phyloP scores from a whole-genome alignment of 2,888 invertebrate species.

The Diarsia rubi region DNA sequence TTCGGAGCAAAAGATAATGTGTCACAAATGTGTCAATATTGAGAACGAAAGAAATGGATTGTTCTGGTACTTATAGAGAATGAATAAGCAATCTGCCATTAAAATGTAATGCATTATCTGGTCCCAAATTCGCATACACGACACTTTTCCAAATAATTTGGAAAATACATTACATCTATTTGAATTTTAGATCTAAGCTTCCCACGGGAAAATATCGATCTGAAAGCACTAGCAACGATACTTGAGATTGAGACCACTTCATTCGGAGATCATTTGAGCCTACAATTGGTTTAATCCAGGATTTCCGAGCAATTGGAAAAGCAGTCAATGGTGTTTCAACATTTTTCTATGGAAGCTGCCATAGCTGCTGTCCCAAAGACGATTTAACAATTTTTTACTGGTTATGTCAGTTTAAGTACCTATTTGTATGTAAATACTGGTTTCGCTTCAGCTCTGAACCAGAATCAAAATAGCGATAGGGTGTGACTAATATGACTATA shows the following conservation, averaged over 20 bases:
- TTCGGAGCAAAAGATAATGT: conserved; percentile 15
- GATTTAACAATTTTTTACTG: background rate
- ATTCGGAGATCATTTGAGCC: background rate
- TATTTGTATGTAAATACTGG: background rate
- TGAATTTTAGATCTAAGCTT: background rate
- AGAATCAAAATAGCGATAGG: background rate
- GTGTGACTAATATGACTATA: background rate
- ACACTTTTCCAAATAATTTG: conserved; percentile 1
- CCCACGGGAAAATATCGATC: background rate
- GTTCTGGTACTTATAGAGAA: conserved; percentile 25
- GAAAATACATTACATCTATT: background rate
- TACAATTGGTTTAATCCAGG: background rate
- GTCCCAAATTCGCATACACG: background rate
- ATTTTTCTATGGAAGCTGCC: background rate
- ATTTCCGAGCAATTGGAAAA: background rate
- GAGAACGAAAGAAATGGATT: conserved; percentile 30
- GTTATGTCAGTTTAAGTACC: background rate
- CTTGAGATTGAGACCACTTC: background rate
- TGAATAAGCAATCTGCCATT: conserved; percentile 29
- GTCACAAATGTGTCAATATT: conserved; percentile 25
- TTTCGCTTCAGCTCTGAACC: background rate
- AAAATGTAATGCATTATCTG: background rate
- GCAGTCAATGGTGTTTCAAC: background rate
- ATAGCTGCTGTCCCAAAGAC: background rate
- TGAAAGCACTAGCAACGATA: background rate